Base-by-base conservation (phyloP, 1,140 invertebrate genomes). In the Drosophila kanapiae region DNA sequence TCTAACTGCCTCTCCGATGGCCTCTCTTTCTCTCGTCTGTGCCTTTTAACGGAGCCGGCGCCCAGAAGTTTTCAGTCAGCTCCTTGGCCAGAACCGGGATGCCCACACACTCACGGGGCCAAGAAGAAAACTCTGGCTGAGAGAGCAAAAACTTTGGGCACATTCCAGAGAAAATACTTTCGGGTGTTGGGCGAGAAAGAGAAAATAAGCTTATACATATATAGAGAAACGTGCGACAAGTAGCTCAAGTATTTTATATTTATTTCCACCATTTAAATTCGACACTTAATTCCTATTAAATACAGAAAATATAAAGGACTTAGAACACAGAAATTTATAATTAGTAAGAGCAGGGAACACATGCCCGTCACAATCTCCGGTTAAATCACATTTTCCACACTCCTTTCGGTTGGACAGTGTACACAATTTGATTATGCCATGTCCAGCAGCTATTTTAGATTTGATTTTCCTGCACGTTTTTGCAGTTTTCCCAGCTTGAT, bases 381-480 rank as follows among this genome's bases (percentile, higher is more conserved):
- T 8, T 13, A 71, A 72, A 71, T 69, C 64, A 31, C 29, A 53
- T 49, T 74, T 72, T 45, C 35, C 43, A 11, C 14, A 31, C 37
- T 51, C 37, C 47, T 38, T 49, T 79, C 37, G 14, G 53, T 48
- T 70, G 51, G 63, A 45, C 67, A 64, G 81, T 38, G 65, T 51
- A 57, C 70, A 63, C 57, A 87, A 88, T 88, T 90, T 90, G 86
- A 88, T 88, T 88, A 88, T 57, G 65, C 77, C 83, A 82, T 91
- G 85, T 90, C 85, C 85, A 83, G 82, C 81, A 85, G 85, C 85
- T 82, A 90, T 91, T 90, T 90, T 90, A 90, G 78, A 90, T 90
- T 85, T 90, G 85, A 90, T 90, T 90, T 90, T 85, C 78, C 77
- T 67, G 65, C 42, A 74, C 56, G 60, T 54, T 47, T 74, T 16